Conservation (phyloP, 53 echinoderm and acorn worm genomes). For the Paracentrotus lividus region DNA sequence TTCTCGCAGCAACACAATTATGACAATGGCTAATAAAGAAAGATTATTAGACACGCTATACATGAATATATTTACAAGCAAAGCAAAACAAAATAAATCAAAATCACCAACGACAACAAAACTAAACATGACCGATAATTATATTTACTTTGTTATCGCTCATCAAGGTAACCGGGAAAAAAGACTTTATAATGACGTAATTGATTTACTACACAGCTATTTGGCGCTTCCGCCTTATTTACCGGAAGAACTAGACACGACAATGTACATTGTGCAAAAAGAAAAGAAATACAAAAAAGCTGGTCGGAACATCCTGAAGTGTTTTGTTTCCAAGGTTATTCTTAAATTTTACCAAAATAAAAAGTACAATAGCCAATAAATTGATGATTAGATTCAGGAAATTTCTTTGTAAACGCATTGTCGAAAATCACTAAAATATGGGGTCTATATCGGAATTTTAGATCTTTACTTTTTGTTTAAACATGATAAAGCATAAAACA, state of each 20-base stretch:
- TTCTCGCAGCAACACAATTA: not conserved
- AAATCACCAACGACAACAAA: conserved; percentile 2
- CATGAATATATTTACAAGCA: not conserved
- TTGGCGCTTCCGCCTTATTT: conserved; percentile 10
- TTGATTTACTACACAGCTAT: conserved; percentile 2
- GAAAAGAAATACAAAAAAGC: not conserved
- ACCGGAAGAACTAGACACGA: not conserved
- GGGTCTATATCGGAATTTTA: too few species aligned
- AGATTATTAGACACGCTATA: not conserved
- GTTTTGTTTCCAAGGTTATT: not conserved
- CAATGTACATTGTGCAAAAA: not conserved
- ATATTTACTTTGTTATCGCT: not conserved
- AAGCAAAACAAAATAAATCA: not conserved
- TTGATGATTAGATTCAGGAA: not conserved
- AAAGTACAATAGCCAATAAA: not conserved
- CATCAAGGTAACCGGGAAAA: not conserved
- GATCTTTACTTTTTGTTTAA: too few species aligned
- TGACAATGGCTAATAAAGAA: not conserved
- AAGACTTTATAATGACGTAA: not conserved
- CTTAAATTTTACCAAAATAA: not conserved
- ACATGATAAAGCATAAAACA: too few species aligned
- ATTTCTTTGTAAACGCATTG: too few species aligned
- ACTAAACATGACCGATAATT: conserved; percentile 38
- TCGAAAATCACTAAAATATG: too few species aligned
- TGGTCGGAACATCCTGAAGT: not conserved